Conservation (phyloP, 2,888 invertebrate species). For the Portevinia maculata region DNA sequence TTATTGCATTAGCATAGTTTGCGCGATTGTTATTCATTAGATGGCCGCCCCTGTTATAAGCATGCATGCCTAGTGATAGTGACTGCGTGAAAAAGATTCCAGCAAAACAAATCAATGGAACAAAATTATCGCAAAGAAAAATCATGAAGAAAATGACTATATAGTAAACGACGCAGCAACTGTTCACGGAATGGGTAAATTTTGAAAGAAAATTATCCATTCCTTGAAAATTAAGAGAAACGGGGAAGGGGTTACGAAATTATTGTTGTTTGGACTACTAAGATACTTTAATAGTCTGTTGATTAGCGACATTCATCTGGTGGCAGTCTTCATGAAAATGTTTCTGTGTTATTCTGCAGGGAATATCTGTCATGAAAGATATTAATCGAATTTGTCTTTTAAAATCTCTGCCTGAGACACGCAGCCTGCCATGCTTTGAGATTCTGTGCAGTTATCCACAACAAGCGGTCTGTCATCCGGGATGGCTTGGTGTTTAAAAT, state of each 20-base stretch:
- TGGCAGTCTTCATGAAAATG: background rate
- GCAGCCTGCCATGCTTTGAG: no score
- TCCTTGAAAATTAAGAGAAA: slow-evolving; percentile 1
- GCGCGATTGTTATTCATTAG: slow-evolving; percentile 32
- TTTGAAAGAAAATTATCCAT: slow-evolving; percentile 20
- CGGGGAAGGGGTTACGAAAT: slow-evolving; percentile 5
- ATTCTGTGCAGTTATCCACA: no score
- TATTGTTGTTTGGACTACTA: slow-evolving; percentile 10
- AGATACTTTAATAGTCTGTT: slow-evolving; percentile 3
- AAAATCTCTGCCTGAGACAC: no score
- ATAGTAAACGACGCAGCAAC: background rate
- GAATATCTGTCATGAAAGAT: no score
- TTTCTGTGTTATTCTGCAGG: no score
- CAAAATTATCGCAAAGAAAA: slow-evolving; percentile 21
- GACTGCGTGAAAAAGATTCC: slow-evolving; percentile 8
- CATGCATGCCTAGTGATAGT: slow-evolving; percentile 24
- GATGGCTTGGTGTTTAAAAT: no score
- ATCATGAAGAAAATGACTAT: slow-evolving; percentile 4
- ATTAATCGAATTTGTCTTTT: no score
- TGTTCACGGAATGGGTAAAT: slow-evolving; percentile 32
- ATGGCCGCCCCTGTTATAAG: slow-evolving; percentile 22
- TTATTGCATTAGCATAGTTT: slow-evolving; percentile 47
- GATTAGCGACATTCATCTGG: background rate
- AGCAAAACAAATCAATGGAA: slow-evolving; percentile 40
- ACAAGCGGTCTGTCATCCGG: no score